phyloP scores from a whole-genome alignment of 2,113 vertebrate genomes.

The Mugil cephalus region DNA sequence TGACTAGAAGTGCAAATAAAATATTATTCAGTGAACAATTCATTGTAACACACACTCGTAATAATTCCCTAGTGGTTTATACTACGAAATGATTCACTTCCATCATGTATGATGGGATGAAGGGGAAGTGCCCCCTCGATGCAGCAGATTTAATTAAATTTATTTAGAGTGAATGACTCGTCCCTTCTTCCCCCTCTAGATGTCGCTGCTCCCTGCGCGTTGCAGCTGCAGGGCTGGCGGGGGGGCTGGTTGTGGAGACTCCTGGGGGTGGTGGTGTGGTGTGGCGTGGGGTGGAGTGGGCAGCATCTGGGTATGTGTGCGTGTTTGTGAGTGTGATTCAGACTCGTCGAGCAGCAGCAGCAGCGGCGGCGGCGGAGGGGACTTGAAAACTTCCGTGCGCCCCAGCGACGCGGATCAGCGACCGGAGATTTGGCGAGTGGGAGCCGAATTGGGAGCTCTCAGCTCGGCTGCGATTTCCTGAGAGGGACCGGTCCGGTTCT shows the following conservation, averaged over 20 bases:
- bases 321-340: conserved; percentile 7
- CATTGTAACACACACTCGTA: too few relatives aligned
- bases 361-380: too few relatives aligned
- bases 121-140: too few relatives aligned
- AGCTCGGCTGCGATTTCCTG: conserved; percentile 49
- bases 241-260: conserved; percentile 60
- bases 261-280: conserved; percentile 57
- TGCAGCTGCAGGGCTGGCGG: conserved; percentile 11
- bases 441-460: conserved; percentile 30
- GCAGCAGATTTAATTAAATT: too few relatives aligned
- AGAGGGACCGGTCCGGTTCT: conserved; percentile 60
- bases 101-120: too few relatives aligned
- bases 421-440: neutral
- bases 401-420: conserved; percentile 4
- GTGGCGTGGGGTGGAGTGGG: too few relatives aligned
- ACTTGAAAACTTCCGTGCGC: conserved; percentile 74
- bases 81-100: too few relatives aligned
- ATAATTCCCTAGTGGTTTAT: too few relatives aligned
- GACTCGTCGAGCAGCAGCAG: conserved; percentile 57
- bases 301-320: conserved; percentile 37
- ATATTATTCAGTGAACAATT: too few relatives aligned
- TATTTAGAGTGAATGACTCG: too few relatives aligned
- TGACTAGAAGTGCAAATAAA: too few relatives aligned
- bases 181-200: conserved; percentile 19
- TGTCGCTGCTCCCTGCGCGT: conserved; percentile 33